phyloP scores from a whole-genome alignment of 2,797 vertebrate species.

The Tiaroga cobitis region DNA sequence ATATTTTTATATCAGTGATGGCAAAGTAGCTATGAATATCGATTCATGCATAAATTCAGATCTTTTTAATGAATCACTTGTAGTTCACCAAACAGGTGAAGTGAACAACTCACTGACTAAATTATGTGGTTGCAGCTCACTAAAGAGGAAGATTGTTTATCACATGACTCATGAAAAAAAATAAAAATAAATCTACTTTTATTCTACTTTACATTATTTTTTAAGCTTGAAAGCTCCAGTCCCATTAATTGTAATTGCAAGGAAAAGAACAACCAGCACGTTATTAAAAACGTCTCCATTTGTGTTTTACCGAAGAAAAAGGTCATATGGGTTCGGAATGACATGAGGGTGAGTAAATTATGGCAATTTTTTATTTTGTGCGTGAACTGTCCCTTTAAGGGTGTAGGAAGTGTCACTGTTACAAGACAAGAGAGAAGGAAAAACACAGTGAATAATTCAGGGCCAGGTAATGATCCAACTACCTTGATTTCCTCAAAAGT shows the following conservation, averaged over 20 bases:
- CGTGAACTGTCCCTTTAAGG: not conserved
- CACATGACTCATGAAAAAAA: not conserved
- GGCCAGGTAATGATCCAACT: slow-evolving; percentile 22
- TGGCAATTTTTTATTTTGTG: not conserved
- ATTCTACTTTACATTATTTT: not conserved
- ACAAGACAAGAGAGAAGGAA: slow-evolving; percentile 10
- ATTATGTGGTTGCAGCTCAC: not conserved
- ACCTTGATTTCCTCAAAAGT: slow-evolving; percentile 54
- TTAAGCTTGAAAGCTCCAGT: not conserved
- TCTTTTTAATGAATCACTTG: not conserved
- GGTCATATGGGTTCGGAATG: not conserved
- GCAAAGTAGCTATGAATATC: not conserved
- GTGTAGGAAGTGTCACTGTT: not conserved
- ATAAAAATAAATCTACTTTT: not conserved
- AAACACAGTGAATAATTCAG: not conserved
- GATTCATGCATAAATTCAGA: not conserved
- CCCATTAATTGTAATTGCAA: not conserved
- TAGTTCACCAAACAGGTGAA: not conserved
- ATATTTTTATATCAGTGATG: not conserved
- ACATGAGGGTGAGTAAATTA: not conserved
- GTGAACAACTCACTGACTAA: not conserved
- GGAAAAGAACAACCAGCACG: not conserved
- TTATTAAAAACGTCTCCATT: not conserved
- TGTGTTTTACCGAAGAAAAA: not conserved
- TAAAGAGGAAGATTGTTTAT: not conserved